Evolutionary conservation across 1,140 invertebrate species (phyloP).

Genomic region (Bombus balteatus): DNA sequence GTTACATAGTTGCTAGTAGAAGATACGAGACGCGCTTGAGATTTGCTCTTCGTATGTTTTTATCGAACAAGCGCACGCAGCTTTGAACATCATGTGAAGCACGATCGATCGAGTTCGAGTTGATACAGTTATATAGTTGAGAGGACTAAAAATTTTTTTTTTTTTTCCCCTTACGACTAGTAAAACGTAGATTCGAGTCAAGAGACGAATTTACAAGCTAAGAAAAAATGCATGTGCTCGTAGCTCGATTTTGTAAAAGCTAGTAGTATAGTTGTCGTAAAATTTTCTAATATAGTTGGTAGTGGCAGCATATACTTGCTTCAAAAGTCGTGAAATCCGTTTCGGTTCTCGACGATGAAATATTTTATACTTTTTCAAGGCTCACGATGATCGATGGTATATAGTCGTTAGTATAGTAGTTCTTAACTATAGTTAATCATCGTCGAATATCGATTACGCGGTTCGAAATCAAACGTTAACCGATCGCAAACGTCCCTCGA

Average conservation of each 20-base stretch:
- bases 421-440: background rate
- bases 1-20: constrained; percentile 55
- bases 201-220: constrained; percentile 14
- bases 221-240: background rate
- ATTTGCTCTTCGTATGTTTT: background rate
- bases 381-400: background rate
- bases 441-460: background rate
- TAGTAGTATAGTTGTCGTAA: constrained; percentile 24
- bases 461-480: background rate
- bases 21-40: constrained; percentile 61
- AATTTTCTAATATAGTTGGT: constrained; percentile 17
- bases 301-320: constrained; percentile 25
- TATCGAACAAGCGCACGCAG: constrained; percentile 32
- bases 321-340: background rate
- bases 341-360: background rate
- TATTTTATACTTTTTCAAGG: background rate
- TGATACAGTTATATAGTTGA: background rate
- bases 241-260: background rate
- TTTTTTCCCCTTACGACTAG: background rate
- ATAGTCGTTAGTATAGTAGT: background rate
- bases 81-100: background rate
- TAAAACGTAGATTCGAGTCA: background rate
- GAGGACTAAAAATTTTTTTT: background rate
- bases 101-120: background rate
- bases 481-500: background rate